A percentile compares a stretch with the other conserved stretches of the same genome.
Evolutionary conservation across 2,888 invertebrate species (phyloP).

Genomic region (Tenthredo distinguenda): DNA sequence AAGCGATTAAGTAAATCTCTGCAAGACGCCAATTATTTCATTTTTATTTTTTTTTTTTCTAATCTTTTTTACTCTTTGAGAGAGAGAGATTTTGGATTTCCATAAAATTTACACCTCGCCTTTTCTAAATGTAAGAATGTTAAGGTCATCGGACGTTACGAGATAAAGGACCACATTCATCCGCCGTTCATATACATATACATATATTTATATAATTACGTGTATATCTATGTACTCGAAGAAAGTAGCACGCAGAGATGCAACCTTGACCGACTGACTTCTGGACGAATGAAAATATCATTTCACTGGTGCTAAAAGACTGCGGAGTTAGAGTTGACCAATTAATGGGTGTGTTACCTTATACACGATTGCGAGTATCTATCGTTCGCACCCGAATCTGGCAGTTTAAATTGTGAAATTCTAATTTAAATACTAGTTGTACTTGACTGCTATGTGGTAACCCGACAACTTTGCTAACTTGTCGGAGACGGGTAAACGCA

Average conservation of each 20-base stretch:
- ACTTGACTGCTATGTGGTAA: slow-evolving; percentile 48
- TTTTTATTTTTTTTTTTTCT: background rate
- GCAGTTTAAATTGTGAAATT: slow-evolving; percentile 44
- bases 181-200: background rate
- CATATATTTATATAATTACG: background rate
- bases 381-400: slow-evolving; percentile 39
- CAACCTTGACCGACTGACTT: slow-evolving; percentile 49
- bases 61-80: background rate
- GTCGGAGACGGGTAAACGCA: slow-evolving; percentile 28
- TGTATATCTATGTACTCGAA: background rate
- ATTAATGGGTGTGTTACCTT: background rate
- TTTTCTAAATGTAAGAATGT: background rate
- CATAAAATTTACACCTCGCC: background rate
- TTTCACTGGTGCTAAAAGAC: background rate
- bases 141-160: slow-evolving; percentile 22
- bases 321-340: background rate
- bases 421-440: slow-evolving; percentile 53
- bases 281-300: slow-evolving; percentile 21
- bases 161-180: background rate
- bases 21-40: background rate
- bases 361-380: background rate
- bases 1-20: background rate
- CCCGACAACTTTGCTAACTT: slow-evolving; percentile 10
- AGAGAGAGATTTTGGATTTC: background rate
- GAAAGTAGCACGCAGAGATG: slow-evolving; percentile 49